Base-by-base conservation (phyloP, 2,888 invertebrate species). In the Microctonus aethiopoides region DNA sequence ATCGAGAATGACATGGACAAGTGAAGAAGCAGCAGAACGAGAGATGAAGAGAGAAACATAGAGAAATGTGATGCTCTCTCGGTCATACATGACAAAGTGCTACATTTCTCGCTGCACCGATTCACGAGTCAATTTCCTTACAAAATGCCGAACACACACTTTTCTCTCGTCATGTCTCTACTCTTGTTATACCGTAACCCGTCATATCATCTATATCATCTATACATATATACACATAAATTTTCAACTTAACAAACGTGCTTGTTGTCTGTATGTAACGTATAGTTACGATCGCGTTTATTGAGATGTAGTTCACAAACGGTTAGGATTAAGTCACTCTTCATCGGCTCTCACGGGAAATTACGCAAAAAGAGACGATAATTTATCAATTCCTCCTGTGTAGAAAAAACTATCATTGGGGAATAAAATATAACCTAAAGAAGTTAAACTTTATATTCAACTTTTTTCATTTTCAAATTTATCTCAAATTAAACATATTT, bases 91-190 rank as follows among this genome's bases (percentile, higher is more conserved):
- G 72, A 72, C 66, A 61, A 68, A 68, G 57, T 68, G 61, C 63
- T 34, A 61, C 57, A 26, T 61, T 57, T 56, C 60, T 60, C 32
- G 60, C 59, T 26, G 39, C 36, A 60, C 36, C 65, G 22, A 32
- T 68, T 68, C 64, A 61, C 72, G 36, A 66, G 68, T 62, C 72
- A 76, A 76, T 76, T 74, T 71, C 68, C 73, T 70, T 70, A 70
- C 71, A 54, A 71, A 68, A 65, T 73, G 70, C 74, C 72, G 73
- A 72, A 11, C 34, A 22, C 64, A 64, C 20, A 56, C 26, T n/a
- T 54, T 26, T 41, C 7, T 62, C 16, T 46, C 46, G 22, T 11
- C 10, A 20, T 61, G 9, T 11, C 1, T 52, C 32, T 24, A n/a
- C 51, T 46, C 52, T 13, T 11, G 24, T n/a, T 22, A 29, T 20